These are phyloP conservation scores for Hippocampus comes DNA, from an alignment of 2,113 vertebrate genomes.

Conservation along the genomic window DNA sequence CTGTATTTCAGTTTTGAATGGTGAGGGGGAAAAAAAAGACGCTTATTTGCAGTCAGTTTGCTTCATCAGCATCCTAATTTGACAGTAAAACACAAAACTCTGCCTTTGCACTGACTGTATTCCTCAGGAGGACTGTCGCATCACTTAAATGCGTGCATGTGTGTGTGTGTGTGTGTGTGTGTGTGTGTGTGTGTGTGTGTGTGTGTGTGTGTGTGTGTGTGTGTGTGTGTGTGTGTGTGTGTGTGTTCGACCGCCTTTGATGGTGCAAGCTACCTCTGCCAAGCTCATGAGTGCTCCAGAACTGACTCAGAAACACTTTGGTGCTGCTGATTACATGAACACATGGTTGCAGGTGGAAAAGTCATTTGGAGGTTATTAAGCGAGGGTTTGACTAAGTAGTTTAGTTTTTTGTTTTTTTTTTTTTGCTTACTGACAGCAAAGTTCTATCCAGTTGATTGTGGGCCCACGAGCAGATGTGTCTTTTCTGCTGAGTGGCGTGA, in stretches of 20 bases:
- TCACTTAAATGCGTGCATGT: background rate
- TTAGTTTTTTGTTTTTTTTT: conserved; percentile 35
- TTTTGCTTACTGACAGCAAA: conserved; percentile 31
- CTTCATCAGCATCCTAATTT: conserved; percentile 7
- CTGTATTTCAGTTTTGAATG: conserved; percentile 24
- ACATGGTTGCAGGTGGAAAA: conserved; percentile 10
- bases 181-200: background rate
- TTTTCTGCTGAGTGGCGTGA: conserved; percentile 21
- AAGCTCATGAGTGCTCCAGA: conserved; percentile 24
- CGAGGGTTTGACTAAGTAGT: conserved; percentile 12
- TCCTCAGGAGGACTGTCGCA: conserved; percentile 15
- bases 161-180: background rate
- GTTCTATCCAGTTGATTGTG: conserved; percentile 38
- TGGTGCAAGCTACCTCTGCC: conserved; percentile 35
- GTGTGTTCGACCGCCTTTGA: conserved; percentile 28
- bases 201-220: no score
- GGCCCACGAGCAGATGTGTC: conserved; percentile 35
- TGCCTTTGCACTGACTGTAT: conserved; percentile 14
- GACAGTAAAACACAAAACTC: conserved; percentile 32
- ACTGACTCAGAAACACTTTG: conserved; percentile 31
- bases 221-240: background rate
- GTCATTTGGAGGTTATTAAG: conserved; percentile 10
- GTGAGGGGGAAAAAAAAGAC: conserved; percentile 1
- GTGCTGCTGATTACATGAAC: conserved; percentile 26
- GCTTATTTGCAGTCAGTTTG: conserved; percentile 11